Percentiles rank a stretch among this genome's conserved stretches.
phyloP scores from a whole-genome alignment of 2,797 vertebrate genomes.

The Hephaestus fuliginosus region DNA sequence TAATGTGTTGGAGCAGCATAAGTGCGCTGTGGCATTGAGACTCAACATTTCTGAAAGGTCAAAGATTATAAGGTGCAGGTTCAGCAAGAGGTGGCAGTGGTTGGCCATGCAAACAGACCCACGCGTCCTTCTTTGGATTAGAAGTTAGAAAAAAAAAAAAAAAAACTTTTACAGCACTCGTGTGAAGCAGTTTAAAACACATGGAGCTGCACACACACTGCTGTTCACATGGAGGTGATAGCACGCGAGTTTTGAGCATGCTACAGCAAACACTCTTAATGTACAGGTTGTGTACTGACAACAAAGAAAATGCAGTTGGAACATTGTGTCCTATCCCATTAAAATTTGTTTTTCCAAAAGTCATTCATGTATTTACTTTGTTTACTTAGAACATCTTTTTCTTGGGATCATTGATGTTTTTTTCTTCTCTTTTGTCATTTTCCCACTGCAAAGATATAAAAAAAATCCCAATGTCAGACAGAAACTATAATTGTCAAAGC shows the following conservation, averaged over 20 bases:
- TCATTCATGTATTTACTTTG: neutral
- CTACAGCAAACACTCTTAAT: neutral
- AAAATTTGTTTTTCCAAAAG: neutral
- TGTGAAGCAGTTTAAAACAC: conserved; percentile 8
- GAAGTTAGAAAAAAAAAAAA: conserved; percentile 6
- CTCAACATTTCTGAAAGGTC: conserved; percentile 76
- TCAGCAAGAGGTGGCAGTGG: conserved; percentile 22
- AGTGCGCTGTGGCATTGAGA: conserved; percentile 40
- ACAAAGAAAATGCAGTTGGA: neutral
- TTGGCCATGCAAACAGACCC: conserved; percentile 18
- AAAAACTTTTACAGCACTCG: neutral
- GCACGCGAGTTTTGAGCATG: neutral
- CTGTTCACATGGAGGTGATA: neutral
- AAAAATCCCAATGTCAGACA: neutral
- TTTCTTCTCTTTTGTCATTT: neutral
- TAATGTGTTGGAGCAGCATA: conserved; percentile 24
- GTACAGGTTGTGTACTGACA: neutral
- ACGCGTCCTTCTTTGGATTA: neutral
- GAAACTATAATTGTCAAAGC: neutral
- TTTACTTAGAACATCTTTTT: neutral
- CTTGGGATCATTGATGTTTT: neutral
- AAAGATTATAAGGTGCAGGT: conserved; percentile 59
- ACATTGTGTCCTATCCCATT: neutral
- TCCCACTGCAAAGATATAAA: neutral
- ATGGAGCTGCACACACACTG: neutral